Conservation (phyloP, 2,888 invertebrate species). For the Galeopsomyia nigrocyanea region DNA sequence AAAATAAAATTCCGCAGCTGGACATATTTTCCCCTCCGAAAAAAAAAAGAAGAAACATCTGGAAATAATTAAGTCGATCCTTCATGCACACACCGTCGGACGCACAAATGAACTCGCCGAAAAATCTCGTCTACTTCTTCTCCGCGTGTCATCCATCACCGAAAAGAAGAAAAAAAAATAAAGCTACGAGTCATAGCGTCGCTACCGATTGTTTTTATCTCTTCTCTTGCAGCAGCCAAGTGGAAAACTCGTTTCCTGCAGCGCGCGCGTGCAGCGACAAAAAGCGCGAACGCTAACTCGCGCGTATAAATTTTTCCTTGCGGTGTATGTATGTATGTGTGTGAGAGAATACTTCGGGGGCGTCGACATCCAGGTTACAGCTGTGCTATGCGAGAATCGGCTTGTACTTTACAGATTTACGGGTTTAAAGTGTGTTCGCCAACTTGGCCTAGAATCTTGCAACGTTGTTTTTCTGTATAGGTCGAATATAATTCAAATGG, state of each 20-base stretch:
- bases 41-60: too few relatives aligned
- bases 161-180: too few relatives aligned
- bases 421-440: too few relatives aligned
- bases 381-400: too few relatives aligned
- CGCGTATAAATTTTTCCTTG: slow-evolving; percentile 36
- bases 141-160: background rate
- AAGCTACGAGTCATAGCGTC: slow-evolving; percentile 9
- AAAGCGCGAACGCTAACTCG: slow-evolving; percentile 29
- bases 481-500: too few relatives aligned
- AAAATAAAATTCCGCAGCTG: too few relatives aligned
- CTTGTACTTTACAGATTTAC: too few relatives aligned
- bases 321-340: background rate
- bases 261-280: background rate
- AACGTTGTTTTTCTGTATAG: too few relatives aligned
- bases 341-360: background rate
- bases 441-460: too few relatives aligned
- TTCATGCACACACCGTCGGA: too few relatives aligned
- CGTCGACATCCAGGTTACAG: slow-evolving; percentile 18
- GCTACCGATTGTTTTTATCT: slow-evolving; percentile 51
- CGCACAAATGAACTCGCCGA: background rate
- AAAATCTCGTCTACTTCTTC: background rate
- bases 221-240: slow-evolving; percentile 49
- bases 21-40: too few relatives aligned
- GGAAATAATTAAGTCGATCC: too few relatives aligned
- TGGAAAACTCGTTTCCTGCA: slow-evolving; percentile 55